Percentiles rank a stretch among this genome's conserved stretches.
Evolutionary conservation across 35 echinoderm and acorn worm genomes (phyloP).

Genomic region (Eucidaris tribuloides): DNA sequence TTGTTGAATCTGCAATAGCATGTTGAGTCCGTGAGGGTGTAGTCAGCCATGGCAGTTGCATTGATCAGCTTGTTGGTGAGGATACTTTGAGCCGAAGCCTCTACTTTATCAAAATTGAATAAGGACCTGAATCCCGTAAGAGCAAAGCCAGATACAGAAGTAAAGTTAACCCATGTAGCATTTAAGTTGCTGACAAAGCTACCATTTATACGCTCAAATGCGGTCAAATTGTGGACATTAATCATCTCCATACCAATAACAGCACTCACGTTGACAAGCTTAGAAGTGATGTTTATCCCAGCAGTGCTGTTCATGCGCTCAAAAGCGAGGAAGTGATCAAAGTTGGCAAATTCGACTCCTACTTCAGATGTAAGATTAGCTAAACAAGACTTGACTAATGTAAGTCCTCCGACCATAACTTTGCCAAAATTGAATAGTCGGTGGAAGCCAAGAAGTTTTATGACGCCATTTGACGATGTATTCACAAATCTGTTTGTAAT

Average conservation of each 20-base stretch:
- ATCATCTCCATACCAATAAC: conserved; percentile 28
- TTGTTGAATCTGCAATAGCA: neutral
- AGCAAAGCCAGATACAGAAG: conserved; percentile 6
- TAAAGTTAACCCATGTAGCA: neutral
- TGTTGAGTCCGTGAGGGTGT: neutral
- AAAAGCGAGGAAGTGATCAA: conserved; percentile 27
- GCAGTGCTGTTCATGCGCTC: conserved; percentile 45
- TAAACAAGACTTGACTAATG: neutral
- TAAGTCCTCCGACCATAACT: neutral
- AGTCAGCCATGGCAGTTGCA: neutral
- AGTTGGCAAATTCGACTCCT: conserved; percentile 45
- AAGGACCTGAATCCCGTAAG: conserved; percentile 17
- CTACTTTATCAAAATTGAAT: conserved; percentile 37
- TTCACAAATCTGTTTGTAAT: neutral
- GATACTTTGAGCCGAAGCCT: neutral
- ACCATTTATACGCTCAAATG: conserved; percentile 42
- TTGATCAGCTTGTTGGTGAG: neutral
- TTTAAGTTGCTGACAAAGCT: conserved; percentile 20
- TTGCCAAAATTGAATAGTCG: conserved; percentile 12
- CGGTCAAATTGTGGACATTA: conserved; percentile 22
- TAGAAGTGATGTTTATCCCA: conserved; percentile 26
- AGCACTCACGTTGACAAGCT: neutral
- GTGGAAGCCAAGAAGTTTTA: neutral
- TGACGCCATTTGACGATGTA: neutral
- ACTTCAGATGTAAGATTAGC: conserved; percentile 32